phyloP scores from a whole-genome alignment of 2,113 vertebrate species.

The Corvus cornix region DNA sequence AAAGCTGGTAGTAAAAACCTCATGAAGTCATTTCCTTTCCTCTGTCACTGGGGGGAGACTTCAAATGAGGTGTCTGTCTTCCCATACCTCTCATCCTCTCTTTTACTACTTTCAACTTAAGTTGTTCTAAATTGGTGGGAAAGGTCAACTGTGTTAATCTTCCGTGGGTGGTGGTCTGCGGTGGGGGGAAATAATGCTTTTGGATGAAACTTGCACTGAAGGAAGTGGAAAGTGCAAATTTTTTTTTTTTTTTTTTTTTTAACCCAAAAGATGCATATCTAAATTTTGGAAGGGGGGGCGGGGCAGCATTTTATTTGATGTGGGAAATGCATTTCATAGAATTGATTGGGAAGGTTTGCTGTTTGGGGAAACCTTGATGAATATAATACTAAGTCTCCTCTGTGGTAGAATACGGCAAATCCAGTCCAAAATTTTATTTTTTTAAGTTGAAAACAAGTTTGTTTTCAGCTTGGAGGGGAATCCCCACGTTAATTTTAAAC shows the following conservation, averaged over 20 bases:
- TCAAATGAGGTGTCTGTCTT: neutral
- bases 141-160: fast-evolving
- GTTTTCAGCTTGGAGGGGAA: constrained; percentile 30
- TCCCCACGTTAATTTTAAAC: constrained; percentile 45
- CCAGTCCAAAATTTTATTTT: neutral
- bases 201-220: neutral
- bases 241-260: neutral
- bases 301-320: neutral
- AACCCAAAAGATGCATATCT: neutral
- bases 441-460: neutral
- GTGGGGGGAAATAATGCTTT: neutral
- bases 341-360: neutral
- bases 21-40: neutral
- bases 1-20: neutral
- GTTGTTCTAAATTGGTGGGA: neutral
- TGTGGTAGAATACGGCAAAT: neutral
- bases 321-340: neutral
- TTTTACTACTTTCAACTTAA: neutral
- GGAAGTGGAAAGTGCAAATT: neutral
- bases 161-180: fast-evolving
- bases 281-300: fast-evolving
- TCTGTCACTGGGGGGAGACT: neutral
- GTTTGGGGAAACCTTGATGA: neutral
- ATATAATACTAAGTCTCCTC: neutral
- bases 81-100: neutral